Conservation (phyloP, 2,113 vertebrate species). For the Silurus glanis region DNA sequence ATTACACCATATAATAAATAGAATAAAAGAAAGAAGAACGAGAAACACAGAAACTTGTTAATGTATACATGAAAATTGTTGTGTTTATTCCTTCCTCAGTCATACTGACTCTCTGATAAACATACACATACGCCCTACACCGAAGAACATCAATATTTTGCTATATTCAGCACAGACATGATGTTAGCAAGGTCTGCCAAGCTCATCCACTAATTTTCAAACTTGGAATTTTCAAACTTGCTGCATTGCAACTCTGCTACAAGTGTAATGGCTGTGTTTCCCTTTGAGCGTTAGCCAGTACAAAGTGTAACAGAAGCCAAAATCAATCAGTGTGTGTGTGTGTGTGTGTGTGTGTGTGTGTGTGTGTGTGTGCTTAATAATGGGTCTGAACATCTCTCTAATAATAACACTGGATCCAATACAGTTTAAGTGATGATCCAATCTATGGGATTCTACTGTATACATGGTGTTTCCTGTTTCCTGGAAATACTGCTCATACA, state of each 20-base stretch:
- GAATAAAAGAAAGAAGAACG: neutral
- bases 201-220: slow-evolving; percentile 29
- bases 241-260: slow-evolving; percentile 39
- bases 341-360: slow-evolving; percentile 36
- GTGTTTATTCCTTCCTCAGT: neutral
- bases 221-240: too few species aligned
- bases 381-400: slow-evolving; percentile 40
- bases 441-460: slow-evolving; percentile 30
- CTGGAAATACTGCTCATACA: slow-evolving; percentile 8
- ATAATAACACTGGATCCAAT: slow-evolving; percentile 38
- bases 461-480: slow-evolving; percentile 17
- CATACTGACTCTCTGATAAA: neutral
- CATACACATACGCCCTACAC: neutral
- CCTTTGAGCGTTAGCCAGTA: slow-evolving; percentile 47
- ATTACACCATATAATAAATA: slow-evolving; percentile 30
- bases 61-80: neutral
- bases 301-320: slow-evolving; percentile 34
- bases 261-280: slow-evolving; percentile 43
- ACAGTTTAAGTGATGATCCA: slow-evolving; percentile 33
- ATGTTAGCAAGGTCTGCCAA: slow-evolving; percentile 23
- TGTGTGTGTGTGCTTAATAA: slow-evolving; percentile 40
- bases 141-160: slow-evolving; percentile 21
- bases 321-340: slow-evolving; percentile 41
- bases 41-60: neutral
- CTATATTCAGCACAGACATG: slow-evolving; percentile 27